Evolutionary conservation across 2,888 invertebrate genomes (phyloP).

Genomic region (Dromius quadrimaculatus): DNA sequence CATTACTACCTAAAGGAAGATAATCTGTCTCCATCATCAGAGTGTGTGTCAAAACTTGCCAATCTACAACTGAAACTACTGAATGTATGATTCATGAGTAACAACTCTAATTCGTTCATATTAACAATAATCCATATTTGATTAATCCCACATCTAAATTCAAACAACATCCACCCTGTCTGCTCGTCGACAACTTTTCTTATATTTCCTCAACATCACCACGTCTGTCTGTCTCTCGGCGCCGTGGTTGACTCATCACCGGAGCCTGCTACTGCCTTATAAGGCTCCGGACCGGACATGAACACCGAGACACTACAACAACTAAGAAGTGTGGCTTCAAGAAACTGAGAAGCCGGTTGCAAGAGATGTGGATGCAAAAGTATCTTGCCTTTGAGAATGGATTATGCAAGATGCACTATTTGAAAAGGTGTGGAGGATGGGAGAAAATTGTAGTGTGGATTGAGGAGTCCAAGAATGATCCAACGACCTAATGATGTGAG

Average conservation of each 20-base stretch:
- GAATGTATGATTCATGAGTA: too few relatives aligned
- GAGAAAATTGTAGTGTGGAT: not conserved
- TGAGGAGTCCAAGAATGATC: not conserved
- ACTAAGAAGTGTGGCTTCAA: not conserved
- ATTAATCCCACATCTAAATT: too few relatives aligned
- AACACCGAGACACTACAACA: conserved; percentile 3
- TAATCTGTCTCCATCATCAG: too few relatives aligned
- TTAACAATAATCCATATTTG: too few relatives aligned
- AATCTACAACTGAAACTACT: too few relatives aligned
- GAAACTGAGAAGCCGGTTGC: not conserved
- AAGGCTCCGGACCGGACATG: conserved; percentile 44
- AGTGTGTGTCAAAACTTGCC: too few relatives aligned
- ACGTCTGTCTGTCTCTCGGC: conserved; percentile 13
- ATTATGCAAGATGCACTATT: conserved; percentile 1
- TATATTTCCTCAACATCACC: too few relatives aligned
- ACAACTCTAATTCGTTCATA: too few relatives aligned
- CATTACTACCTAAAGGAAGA: too few relatives aligned
- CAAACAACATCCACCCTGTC: too few relatives aligned
- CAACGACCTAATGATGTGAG: not conserved
- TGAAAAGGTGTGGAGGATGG: not conserved
- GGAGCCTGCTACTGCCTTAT: conserved; percentile 41
- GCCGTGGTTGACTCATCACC: conserved; percentile 43
- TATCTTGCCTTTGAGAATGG: not conserved
- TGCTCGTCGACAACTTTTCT: too few relatives aligned
- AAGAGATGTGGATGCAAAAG: not conserved